These are phyloP conservation scores for Catalaphyllia jardinei DNA, from an alignment of 64 coral and sea anemone species.

Conservation along the genomic window DNA sequence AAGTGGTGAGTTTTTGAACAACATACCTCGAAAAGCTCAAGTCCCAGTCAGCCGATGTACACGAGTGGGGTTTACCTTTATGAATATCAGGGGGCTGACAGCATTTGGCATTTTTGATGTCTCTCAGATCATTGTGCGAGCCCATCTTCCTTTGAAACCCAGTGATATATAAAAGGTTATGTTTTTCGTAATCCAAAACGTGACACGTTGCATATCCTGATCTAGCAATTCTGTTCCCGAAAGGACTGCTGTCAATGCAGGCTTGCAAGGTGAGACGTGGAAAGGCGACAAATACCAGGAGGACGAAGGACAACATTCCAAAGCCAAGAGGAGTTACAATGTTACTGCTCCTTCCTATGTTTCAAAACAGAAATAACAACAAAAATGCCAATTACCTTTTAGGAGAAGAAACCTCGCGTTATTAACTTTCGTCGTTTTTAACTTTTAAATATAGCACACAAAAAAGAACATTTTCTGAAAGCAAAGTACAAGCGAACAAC, in stretches of 20 bases:
- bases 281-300: not conserved
- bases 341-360: too few relatives aligned
- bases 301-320: not conserved
- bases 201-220: not conserved
- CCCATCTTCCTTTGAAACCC: not conserved
- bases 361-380: too few relatives aligned
- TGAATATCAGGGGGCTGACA: not conserved
- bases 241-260: not conserved
- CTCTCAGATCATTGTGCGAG: not conserved
- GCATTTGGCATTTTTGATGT: not conserved
- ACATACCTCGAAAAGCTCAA: slow-evolving; percentile 16
- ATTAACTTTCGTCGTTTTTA: too few relatives aligned
- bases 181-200: too few relatives aligned
- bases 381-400: too few relatives aligned
- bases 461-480: too few relatives aligned
- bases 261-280: not conserved
- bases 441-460: too few relatives aligned
- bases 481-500: too few relatives aligned
- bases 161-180: not conserved
- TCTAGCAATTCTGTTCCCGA: not conserved
- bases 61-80: not conserved
- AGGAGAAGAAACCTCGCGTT: too few relatives aligned
- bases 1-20: too few relatives aligned
- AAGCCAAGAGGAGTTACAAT: not conserved
- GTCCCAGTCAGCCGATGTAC: slow-evolving; percentile 28